A percentile compares a stretch with the other conserved stretches of the same genome.
phyloP scores from a whole-genome alignment of 2,888 invertebrate genomes.

The Emmelina monodactyla region DNA sequence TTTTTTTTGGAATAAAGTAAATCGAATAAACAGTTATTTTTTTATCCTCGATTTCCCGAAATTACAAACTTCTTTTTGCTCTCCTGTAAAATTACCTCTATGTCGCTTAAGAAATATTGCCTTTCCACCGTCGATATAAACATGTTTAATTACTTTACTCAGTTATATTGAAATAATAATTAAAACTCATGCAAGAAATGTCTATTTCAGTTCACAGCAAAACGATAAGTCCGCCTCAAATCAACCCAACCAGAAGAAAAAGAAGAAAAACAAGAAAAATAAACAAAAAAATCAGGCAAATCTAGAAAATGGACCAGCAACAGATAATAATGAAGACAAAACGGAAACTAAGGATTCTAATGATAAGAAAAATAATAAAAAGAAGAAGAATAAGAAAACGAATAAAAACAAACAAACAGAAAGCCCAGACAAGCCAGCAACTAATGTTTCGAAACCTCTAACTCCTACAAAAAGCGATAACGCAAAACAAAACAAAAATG shows the following conservation, averaged over 20 bases:
- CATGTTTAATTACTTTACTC: no score
- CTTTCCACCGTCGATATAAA: no score
- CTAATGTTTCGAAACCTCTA: neutral
- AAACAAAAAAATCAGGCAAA: conserved; percentile 17
- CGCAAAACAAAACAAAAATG: conserved; percentile 8
- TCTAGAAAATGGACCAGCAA: conserved; percentile 4
- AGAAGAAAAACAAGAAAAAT: conserved; percentile 26
- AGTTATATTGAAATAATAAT: no score
- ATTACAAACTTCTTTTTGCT: no score
- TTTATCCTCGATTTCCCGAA: no score
- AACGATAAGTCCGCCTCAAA: no score
- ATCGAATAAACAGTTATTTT: no score
- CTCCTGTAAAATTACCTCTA: no score
- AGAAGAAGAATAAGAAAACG: conserved; percentile 22
- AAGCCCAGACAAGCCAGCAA: conserved; percentile 1
- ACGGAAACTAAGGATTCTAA: conserved; percentile 3
- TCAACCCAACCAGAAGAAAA: neutral
- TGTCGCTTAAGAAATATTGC: no score
- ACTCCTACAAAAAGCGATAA: conserved; percentile 3
- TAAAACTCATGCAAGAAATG: no score
- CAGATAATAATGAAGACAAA: neutral
- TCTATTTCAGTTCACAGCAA: no score
- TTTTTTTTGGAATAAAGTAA: no score
- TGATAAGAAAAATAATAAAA: conserved; percentile 10
- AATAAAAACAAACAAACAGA: conserved; percentile 15